These are phyloP conservation scores for Rhyzopertha dominica DNA, from an alignment of 1,140 invertebrate genomes.

Conservation along the genomic window DNA sequence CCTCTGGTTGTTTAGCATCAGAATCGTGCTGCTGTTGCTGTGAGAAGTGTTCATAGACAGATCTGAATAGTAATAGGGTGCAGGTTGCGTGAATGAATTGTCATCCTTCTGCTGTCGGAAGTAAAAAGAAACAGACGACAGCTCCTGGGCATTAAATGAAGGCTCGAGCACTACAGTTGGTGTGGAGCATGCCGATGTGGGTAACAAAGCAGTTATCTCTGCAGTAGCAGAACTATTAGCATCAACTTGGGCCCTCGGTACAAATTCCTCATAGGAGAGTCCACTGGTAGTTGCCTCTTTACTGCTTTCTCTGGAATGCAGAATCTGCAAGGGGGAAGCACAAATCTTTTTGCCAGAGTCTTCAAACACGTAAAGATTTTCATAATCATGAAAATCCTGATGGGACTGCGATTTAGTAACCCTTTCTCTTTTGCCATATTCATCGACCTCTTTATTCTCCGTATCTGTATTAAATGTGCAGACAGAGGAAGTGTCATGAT, in stretches of 20 bases:
- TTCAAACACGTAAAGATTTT: no score
- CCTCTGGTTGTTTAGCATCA: slow-evolving; percentile 62
- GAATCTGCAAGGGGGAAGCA: no score
- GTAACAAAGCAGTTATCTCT: slow-evolving; percentile 32
- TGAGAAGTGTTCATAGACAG: slow-evolving; percentile 48
- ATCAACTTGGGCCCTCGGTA: slow-evolving; percentile 22
- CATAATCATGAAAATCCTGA: no score
- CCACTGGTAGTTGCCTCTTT: background rate
- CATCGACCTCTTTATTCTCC: slow-evolving; percentile 9
- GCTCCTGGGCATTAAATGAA: slow-evolving; percentile 18
- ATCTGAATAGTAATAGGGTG: slow-evolving; percentile 85
- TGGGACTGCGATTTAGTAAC: no score
- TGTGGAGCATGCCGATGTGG: slow-evolving; percentile 30
- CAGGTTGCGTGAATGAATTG: slow-evolving; percentile 48
- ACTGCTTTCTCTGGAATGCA: no score
- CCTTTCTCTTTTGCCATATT: no score
- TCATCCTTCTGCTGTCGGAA: slow-evolving; percentile 18
- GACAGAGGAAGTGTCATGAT: slow-evolving; percentile 25
- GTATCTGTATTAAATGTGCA: slow-evolving; percentile 26
- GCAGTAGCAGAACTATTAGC: slow-evolving; percentile 33
- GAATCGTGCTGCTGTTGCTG: slow-evolving; percentile 24
- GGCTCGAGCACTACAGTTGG: slow-evolving; percentile 18
- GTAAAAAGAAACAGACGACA: slow-evolving; percentile 17
- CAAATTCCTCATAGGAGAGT: slow-evolving; percentile 19
- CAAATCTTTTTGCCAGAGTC: no score